Base-by-base conservation (phyloP, 1,140 invertebrate species). In the Lasioglossum albipes region DNA sequence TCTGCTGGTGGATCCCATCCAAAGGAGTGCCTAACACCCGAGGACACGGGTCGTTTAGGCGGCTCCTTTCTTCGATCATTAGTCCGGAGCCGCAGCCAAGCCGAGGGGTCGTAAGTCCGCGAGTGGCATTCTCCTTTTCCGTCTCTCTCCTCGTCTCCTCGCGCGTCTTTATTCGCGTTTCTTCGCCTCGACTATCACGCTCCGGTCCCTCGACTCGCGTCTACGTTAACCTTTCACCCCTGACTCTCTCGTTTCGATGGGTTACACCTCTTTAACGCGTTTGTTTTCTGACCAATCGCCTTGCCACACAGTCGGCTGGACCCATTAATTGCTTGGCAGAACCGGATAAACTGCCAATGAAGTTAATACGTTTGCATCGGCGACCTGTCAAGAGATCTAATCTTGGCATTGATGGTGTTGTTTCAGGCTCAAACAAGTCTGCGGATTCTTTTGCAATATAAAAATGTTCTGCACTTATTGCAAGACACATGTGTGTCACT, bases 41-140 rank as follows among this genome's bases (percentile, higher is more conserved):
- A 91, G 91, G 91, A 92, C 90, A 92, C 89, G 91, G 91, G 88
- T 92, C 91, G 90, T 92, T 92, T 92, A 91, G 91, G 90, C 91
- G 91, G 91, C 91, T 92, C 89, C 91, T 92, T 92, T 92, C 91
- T 91, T 91, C 91, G 90, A 91, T 92, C 91, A 91, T 92, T 92
- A 92, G 90, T 90, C 87, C 88, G 88, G 87, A 83, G 69, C 87
- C 85, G 87, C 62, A 80, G 82, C 70, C 79, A 54, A 36, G 75
- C 68, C 75, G 78, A 83, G 84, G 84, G 70, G 31, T 86, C 85
- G 78, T 81, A 84, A 87, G 82, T 81, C 82, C 81, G 84, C 81
- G 82, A 86, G 72, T 75, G 68, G 76, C 75, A 68, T 84, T 74
- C 81, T 82, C 83, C 45, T 82, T 80, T 72, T 69, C 75, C 71